These are phyloP conservation scores for Heterocephalus glaber DNA, from an alignment of 2,113 vertebrate genomes.

Conservation along the genomic window DNA sequence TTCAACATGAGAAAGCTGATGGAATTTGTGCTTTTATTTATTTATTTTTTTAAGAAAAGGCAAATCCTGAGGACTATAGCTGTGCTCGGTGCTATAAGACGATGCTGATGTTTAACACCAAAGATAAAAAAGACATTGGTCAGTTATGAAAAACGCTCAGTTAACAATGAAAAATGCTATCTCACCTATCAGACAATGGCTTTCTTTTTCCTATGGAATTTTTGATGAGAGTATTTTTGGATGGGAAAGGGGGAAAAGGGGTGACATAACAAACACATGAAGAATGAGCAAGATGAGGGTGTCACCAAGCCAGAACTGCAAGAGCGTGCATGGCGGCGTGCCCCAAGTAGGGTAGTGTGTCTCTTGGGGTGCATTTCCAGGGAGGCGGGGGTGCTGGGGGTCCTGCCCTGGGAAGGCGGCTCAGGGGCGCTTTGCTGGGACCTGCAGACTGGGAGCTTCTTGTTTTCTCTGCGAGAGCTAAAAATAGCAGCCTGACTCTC, in stretches of 20 bases:
- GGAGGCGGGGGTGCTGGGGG: background rate
- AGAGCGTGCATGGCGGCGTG: no score
- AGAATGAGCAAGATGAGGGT: background rate
- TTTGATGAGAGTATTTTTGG: background rate
- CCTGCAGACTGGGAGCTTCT: background rate
- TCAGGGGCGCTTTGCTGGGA: background rate
- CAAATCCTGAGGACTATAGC: background rate
- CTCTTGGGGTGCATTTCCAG: background rate
- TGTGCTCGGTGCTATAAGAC: background rate
- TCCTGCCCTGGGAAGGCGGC: background rate
- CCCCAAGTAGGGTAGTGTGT: no score
- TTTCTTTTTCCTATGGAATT: background rate
- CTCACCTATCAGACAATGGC: background rate
- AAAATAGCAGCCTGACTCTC: background rate
- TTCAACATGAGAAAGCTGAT: background rate
- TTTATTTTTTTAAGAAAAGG: background rate
- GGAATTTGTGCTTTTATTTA: background rate
- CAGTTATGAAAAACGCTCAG: background rate
- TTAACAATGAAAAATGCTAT: background rate
- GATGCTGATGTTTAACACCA: background rate
- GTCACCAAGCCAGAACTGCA: no score
- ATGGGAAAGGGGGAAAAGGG: background rate
- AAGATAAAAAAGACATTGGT: background rate
- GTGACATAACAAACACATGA: no score
- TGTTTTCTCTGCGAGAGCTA: background rate